Percentiles rank a stretch among this genome's conserved stretches.
phyloP scores from a whole-genome alignment of 2,888 invertebrate species.

The Chymomyza fuscimana region DNA sequence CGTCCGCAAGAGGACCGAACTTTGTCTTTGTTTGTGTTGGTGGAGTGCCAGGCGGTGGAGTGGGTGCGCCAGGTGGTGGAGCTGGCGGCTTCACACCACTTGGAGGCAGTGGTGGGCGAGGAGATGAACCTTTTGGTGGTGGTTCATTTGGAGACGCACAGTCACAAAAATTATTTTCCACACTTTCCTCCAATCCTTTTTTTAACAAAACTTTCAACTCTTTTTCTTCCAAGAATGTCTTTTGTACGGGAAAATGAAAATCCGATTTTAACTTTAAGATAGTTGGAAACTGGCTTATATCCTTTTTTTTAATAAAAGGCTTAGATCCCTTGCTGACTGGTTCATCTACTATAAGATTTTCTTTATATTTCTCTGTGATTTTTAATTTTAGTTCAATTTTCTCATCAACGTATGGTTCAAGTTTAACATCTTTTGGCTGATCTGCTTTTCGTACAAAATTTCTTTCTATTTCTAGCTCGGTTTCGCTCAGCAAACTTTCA shows the following conservation, averaged over 20 bases:
- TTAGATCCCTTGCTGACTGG: background rate
- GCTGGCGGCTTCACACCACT: conserved; percentile 4
- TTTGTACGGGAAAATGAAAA: background rate
- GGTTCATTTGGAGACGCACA: background rate
- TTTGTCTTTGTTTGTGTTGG: conserved; percentile 80
- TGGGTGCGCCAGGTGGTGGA: conserved; percentile 27
- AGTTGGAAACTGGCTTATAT: background rate
- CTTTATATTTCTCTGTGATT: background rate
- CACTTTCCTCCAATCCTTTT: background rate
- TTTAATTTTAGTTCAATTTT: background rate
- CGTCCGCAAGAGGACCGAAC: conserved; percentile 87
- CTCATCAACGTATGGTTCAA: too few relatives aligned
- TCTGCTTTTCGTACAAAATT: too few relatives aligned
- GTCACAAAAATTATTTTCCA: background rate
- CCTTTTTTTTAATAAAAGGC: background rate
- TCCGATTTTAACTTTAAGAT: background rate
- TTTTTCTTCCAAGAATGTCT: background rate
- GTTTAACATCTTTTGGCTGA: too few relatives aligned
- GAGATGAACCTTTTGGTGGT: background rate
- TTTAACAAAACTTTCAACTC: background rate
- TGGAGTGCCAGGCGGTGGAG: conserved; percentile 80
- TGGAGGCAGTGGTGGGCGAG: conserved; percentile 7
- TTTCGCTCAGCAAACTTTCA: too few relatives aligned
- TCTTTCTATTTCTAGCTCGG: too few relatives aligned
- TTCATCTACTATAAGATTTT: background rate